Evolutionary conservation across 2,113 vertebrate species (phyloP).

Genomic region (Corvus cornix): DNA sequence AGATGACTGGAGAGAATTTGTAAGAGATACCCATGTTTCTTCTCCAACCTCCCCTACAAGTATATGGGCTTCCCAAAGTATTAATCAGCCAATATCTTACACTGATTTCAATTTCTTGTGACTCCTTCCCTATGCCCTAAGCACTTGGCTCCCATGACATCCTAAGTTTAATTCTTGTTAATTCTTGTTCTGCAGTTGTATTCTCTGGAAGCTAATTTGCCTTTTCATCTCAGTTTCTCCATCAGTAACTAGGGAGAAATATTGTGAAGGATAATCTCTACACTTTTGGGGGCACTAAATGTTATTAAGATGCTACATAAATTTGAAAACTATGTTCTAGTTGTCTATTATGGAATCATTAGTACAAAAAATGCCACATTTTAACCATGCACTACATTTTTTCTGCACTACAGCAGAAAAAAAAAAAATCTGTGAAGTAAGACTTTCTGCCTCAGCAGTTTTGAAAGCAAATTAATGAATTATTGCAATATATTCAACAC

Average conservation of each 20-base stretch:
- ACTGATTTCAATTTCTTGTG: background rate
- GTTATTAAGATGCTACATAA: background rate
- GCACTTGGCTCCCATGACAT: background rate
- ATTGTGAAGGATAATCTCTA: background rate
- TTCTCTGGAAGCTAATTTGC: background rate
- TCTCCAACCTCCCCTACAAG: background rate
- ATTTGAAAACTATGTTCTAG: background rate
- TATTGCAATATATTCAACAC: background rate
- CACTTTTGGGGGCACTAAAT: background rate
- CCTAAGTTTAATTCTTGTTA: background rate
- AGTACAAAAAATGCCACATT: background rate
- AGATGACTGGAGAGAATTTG: background rate
- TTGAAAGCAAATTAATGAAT: background rate
- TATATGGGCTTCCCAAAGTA: background rate
- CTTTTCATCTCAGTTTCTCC: background rate
- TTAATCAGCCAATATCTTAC: background rate
- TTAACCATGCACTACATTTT: background rate
- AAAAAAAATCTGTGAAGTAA: background rate
- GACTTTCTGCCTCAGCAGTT: background rate
- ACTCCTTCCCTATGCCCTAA: background rate
- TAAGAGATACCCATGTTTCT: background rate
- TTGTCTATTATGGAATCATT: background rate
- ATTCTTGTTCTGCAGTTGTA: background rate
- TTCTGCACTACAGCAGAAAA: background rate
- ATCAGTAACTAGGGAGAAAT: background rate